phyloP scores from a whole-genome alignment of 2,888 invertebrate genomes.

The Sinopyrophorus schimmeli region DNA sequence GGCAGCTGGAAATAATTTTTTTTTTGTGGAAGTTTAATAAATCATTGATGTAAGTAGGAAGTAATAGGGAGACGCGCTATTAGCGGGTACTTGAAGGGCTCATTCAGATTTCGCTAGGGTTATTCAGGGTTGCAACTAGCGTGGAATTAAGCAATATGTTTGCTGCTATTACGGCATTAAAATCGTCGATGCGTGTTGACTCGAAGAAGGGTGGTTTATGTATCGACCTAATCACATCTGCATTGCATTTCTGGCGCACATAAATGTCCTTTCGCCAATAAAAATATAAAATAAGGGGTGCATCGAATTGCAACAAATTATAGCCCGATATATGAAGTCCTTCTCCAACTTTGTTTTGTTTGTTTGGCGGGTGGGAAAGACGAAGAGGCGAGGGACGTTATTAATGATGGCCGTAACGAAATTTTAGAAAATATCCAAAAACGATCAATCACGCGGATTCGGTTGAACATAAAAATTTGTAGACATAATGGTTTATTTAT shows the following conservation, averaged over 20 bases:
- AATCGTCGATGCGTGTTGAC: constrained; percentile 42
- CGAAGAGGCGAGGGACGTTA: not conserved
- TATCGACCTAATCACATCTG: constrained; percentile 39
- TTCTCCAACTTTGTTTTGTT: too few species aligned
- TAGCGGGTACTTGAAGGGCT: constrained; percentile 55
- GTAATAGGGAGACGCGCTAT: constrained; percentile 54
- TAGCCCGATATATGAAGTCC: too few species aligned
- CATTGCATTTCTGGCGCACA: constrained; percentile 25
- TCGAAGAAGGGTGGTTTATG: constrained; percentile 42
- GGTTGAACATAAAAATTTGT: constrained; percentile 26
- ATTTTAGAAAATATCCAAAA: constrained; percentile 3
- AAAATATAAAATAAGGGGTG: constrained; percentile 3
- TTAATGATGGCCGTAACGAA: not conserved
- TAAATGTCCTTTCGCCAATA: constrained; percentile 13
- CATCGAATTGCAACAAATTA: too few species aligned
- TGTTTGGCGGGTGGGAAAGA: too few species aligned
- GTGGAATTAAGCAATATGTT: constrained; percentile 58
- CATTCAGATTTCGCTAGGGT: constrained; percentile 42
- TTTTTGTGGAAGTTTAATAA: constrained; percentile 38
- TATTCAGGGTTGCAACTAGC: constrained; percentile 51
- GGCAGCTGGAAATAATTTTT: constrained; percentile 37
- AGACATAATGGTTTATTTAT: constrained; percentile 51
- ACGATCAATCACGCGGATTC: constrained; percentile 22
- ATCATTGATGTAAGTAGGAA: constrained; percentile 39
- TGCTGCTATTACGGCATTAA: constrained; percentile 52